A percentile compares a stretch with the other conserved stretches of the same genome.
Evolutionary conservation across 2,797 vertebrate genomes (phyloP).

Genomic region (Onychomys arenicola): DNA sequence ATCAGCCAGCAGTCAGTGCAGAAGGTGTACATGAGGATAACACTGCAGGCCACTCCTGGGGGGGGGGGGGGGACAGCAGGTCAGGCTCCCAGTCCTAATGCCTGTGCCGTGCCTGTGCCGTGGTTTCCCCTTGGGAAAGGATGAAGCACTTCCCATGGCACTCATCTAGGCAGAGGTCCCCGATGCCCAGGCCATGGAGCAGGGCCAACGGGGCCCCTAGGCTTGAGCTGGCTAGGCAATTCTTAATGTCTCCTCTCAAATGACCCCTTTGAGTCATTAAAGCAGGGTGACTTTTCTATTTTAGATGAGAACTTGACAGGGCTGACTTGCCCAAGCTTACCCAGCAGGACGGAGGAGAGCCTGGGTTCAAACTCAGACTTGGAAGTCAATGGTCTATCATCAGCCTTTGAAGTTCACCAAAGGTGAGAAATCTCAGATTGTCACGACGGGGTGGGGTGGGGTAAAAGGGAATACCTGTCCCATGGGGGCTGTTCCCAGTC

Average conservation of each 20-base stretch:
- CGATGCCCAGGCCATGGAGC: neutral
- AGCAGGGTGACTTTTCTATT: neutral
- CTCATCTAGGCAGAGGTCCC: neutral
- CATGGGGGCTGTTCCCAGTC: neutral
- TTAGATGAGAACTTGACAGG: neutral
- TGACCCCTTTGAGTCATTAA: neutral
- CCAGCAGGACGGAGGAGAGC: neutral
- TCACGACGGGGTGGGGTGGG: neutral
- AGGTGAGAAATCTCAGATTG: neutral
- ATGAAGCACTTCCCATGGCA: neutral
- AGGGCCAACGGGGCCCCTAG: rapidly evolving
- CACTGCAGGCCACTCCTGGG: conserved; percentile 91
- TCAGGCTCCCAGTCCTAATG: neutral
- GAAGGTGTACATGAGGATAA: conserved; percentile 94
- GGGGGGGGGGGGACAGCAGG: neutral
- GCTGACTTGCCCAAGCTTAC: neutral
- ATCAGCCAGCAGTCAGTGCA: conserved; percentile 97
- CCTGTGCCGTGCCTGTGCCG: rapidly evolving
- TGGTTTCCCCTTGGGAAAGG: neutral
- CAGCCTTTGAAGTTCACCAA: conserved; percentile 7
- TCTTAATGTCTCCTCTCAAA: neutral
- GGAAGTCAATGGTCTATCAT: neutral
- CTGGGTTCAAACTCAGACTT: conserved; percentile 25
- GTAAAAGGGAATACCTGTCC: neutral
- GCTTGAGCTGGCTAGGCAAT: neutral